Evolutionary conservation across 2,797 vertebrate genomes (phyloP), one percentile per base, ranked within the genome.

Genomic region (Gallinago solitaria): DNA sequence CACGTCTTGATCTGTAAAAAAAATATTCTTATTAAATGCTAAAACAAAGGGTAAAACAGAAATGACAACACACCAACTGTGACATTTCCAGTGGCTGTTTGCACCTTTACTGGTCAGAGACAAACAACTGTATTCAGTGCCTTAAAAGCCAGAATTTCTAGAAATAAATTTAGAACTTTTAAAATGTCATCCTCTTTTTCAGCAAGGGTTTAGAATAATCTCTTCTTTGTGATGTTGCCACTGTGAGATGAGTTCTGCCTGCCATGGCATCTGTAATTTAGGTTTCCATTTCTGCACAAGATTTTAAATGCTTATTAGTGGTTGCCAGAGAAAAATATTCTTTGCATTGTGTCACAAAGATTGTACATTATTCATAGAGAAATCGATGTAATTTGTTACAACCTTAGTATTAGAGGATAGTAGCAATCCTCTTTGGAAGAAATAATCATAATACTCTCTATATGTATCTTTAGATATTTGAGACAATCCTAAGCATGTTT

Each of bases 241-340:
- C 95, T 86, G 86, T 82, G 78, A 94, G 70, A 95, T 54, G 83
- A 96, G 74, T 93, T 95, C 93, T 95, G 91, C 89, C 93, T 95
- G 94, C 93, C 95, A 90, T 83, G 71, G 94, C 95, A 95, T 94
- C 83, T 96, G 68, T 96, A 96, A 97, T 97, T 95, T 96, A 96
- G 93, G 95, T 96, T 97, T 97, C 94, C 96, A 94, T 96, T 95
- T 96, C 96, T 95, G 95, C 94, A 93, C 81, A 84, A 74, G 86
- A 87, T 93, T 96, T 97, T 95, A 96, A 96, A 97, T 89, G 85
- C 93, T 96, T 94, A 93, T 95, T 95, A 97, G 75, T 77, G 63
- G 83, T 79, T 96, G 91, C 94, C 93, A 93, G 74, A 96, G 88
- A 90, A 95, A 96, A 96, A 93, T 87, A 95, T 89, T 93, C 95